phyloP scores from a whole-genome alignment of 2,797 vertebrate species.

The Danio tinwini region DNA sequence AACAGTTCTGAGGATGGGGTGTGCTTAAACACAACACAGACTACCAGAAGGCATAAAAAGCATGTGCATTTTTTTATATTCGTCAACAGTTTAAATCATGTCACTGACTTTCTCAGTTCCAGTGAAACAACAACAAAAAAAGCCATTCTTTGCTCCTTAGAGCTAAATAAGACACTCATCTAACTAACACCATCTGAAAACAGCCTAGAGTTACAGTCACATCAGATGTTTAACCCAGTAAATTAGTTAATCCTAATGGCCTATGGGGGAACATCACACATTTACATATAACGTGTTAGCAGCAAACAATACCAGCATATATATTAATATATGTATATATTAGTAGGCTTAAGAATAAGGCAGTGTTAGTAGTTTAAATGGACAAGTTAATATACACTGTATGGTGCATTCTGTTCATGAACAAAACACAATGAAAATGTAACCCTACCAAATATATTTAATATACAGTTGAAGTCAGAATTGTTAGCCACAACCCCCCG shows the following conservation, averaged over 20 bases:
- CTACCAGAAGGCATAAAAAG: background rate
- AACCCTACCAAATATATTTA: no score
- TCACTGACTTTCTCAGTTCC: background rate
- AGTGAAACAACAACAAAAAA: background rate
- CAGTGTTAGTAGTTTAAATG: background rate
- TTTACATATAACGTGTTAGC: background rate
- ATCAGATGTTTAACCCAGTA: background rate
- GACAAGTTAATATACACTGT: background rate
- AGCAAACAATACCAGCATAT: slow-evolving; percentile 1
- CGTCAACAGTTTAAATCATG: slow-evolving; percentile 4
- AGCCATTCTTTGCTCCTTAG: background rate
- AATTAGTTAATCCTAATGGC: background rate
- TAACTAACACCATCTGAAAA: no score
- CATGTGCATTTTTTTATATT: background rate
- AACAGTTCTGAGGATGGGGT: background rate
- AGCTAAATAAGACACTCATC: slow-evolving; percentile 14
- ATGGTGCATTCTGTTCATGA: background rate
- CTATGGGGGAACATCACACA: background rate
- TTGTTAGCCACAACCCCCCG: no score
- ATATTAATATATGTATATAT: slow-evolving; percentile 11
- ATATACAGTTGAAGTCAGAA: no score
- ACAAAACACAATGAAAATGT: background rate
- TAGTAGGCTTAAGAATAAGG: background rate
- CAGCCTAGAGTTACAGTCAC: background rate
- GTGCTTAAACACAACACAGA: background rate